phyloP scores from a whole-genome alignment of 1,140 invertebrate species.

The Ylistrum balloti region DNA sequence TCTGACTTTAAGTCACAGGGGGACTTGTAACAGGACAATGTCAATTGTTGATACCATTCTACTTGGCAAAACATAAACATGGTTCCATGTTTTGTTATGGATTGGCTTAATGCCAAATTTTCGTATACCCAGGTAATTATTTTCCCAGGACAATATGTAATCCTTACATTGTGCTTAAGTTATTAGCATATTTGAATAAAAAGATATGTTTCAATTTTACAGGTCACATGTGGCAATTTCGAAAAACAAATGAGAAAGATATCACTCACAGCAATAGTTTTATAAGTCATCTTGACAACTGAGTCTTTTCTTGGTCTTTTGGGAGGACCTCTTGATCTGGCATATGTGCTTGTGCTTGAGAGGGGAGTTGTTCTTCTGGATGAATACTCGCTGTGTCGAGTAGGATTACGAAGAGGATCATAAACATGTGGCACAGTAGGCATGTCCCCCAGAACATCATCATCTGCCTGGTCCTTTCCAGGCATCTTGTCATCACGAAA shows the following conservation, averaged over 20 bases:
- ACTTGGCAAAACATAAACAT: no score
- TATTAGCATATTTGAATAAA: no score
- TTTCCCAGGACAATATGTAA: no score
- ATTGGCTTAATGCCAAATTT: no score
- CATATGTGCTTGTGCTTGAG: slow-evolving; percentile 74
- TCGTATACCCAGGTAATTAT: no score
- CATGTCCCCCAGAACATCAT: slow-evolving; percentile 65
- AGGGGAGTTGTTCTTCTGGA: slow-evolving; percentile 71
- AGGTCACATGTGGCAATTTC: no score
- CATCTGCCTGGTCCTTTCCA: slow-evolving; percentile 55
- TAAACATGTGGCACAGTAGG: slow-evolving; percentile 62
- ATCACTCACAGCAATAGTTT: slow-evolving; percentile 80
- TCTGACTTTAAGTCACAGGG: no score
- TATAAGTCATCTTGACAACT: slow-evolving; percentile 82
- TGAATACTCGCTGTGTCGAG: slow-evolving; percentile 54
- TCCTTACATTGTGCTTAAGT: no score
- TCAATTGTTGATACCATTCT: no score
- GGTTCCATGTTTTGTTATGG: no score
- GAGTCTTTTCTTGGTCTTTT: slow-evolving; percentile 80
- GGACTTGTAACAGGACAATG: no score
- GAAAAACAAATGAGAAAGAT: slow-evolving; percentile 29
- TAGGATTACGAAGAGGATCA: slow-evolving; percentile 69
- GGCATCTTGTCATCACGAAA: slow-evolving; percentile 68
- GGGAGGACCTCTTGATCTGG: slow-evolving; percentile 54
- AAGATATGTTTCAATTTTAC: no score